Evolutionary conservation across 2,888 invertebrate genomes (phyloP).

Genomic region (Argyresthia goedartella): DNA sequence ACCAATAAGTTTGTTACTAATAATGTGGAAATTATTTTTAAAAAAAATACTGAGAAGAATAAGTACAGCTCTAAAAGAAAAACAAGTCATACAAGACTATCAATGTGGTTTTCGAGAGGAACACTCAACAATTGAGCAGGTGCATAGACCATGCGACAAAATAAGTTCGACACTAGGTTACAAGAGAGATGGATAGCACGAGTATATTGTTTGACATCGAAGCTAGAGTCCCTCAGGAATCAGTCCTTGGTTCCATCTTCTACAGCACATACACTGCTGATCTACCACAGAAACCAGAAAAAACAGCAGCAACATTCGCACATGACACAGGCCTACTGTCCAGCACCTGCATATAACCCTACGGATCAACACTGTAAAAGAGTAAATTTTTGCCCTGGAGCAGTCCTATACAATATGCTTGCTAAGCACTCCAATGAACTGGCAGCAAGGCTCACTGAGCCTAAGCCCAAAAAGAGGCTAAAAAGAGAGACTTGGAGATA

Average conservation of each 20-base stretch:
- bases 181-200: background rate
- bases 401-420: too few species aligned
- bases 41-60: background rate
- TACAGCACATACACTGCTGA: too few species aligned
- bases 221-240: conserved; percentile 5
- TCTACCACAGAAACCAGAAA: background rate
- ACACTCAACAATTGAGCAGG: conserved; percentile 14
- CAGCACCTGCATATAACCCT: background rate
- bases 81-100: conserved; percentile 3
- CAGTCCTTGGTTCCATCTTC: background rate
- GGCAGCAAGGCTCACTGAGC: too few species aligned
- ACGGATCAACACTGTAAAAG: background rate
- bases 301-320: conserved; percentile 10
- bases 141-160: conserved; percentile 12
- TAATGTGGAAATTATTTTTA: background rate
- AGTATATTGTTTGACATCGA: background rate
- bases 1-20: background rate
- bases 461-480: too few species aligned
- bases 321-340: conserved; percentile 8
- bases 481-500: too few species aligned
- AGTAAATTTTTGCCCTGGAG: too few species aligned
- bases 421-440: too few species aligned
- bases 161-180: conserved; percentile 9
- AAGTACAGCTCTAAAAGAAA: background rate
- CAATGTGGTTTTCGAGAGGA: conserved; percentile 9